Evolutionary conservation across 2,113 vertebrate species (phyloP).

Genomic region (Megaceryle maxima): DNA sequence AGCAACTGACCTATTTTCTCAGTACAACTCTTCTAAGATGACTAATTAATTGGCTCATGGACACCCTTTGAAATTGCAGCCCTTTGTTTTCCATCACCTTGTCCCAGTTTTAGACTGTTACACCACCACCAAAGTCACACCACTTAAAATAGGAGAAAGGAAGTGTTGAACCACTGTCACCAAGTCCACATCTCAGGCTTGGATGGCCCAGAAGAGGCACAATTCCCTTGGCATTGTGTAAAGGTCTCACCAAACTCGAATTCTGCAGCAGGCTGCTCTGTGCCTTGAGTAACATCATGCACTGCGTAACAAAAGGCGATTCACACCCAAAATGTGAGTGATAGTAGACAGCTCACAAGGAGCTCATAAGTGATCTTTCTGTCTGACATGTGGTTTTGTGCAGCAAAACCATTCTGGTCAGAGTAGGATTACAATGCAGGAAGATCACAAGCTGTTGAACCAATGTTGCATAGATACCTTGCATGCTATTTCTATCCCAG

Average conservation of each 20-base stretch:
- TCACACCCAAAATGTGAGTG: no score
- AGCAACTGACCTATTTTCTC: slow-evolving; percentile 14
- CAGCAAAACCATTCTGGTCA: background rate
- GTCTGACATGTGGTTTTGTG: background rate
- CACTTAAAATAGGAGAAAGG: background rate
- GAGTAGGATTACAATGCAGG: background rate
- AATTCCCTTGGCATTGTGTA: background rate
- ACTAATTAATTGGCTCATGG: background rate
- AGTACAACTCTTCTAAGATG: background rate
- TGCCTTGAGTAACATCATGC: rapidly evolving
- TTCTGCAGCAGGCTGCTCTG: background rate
- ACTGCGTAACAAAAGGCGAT: background rate
- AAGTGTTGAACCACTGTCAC: background rate
- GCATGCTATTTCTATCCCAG: background rate
- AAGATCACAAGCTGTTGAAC: background rate
- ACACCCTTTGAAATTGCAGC: background rate
- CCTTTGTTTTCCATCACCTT: background rate
- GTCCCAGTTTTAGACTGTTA: background rate
- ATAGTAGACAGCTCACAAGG: background rate
- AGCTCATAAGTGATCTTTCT: background rate
- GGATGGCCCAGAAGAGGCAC: background rate
- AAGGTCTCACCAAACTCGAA: background rate
- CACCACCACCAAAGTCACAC: background rate
- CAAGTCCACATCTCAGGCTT: background rate
- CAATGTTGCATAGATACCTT: background rate